phyloP scores from a whole-genome alignment of 2,888 invertebrate genomes.

The Blastobasis adustella region DNA sequence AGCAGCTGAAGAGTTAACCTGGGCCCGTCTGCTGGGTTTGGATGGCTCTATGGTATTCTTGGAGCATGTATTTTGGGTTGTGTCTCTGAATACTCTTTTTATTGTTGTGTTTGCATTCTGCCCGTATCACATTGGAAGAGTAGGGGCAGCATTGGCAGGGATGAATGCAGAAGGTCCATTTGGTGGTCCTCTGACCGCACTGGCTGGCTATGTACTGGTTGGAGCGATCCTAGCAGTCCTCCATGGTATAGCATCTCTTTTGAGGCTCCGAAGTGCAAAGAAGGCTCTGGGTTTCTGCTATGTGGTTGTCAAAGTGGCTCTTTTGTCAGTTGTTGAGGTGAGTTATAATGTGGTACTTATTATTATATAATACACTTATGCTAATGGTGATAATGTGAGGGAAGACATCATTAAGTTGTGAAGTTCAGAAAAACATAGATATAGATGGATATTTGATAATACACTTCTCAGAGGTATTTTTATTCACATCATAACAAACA shows the following conservation, averaged over 20 bases:
- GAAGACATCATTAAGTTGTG: no score
- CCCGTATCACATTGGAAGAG: constrained; percentile 95
- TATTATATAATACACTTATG: not conserved
- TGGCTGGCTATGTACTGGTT: constrained; percentile 94
- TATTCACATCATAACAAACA: no score
- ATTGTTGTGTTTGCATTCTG: constrained; percentile 98
- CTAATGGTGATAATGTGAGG: no score
- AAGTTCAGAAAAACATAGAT: no score
- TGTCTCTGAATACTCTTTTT: constrained; percentile 96
- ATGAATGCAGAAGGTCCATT: constrained; percentile 83
- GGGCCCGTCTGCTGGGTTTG: constrained; percentile 96
- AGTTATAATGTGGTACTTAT: constrained; percentile 25
- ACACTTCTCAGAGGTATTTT: no score
- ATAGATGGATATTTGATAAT: no score
- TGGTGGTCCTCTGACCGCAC: constrained; percentile 92
- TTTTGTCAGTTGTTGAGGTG: constrained; percentile 96
- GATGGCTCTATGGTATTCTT: constrained; percentile 98
- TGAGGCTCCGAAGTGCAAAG: constrained; percentile 86
- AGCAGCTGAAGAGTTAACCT: constrained; percentile 97
- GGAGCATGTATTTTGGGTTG: constrained; percentile 99
- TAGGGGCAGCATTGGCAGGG: constrained; percentile 80
- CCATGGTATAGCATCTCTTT: constrained; percentile 87
- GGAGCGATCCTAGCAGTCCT: constrained; percentile 87
- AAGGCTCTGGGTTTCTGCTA: constrained; percentile 94
- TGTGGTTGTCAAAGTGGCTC: constrained; percentile 91